phyloP scores from a whole-genome alignment of 2,113 vertebrate genomes.

The Melanotaenia duboulayi region DNA sequence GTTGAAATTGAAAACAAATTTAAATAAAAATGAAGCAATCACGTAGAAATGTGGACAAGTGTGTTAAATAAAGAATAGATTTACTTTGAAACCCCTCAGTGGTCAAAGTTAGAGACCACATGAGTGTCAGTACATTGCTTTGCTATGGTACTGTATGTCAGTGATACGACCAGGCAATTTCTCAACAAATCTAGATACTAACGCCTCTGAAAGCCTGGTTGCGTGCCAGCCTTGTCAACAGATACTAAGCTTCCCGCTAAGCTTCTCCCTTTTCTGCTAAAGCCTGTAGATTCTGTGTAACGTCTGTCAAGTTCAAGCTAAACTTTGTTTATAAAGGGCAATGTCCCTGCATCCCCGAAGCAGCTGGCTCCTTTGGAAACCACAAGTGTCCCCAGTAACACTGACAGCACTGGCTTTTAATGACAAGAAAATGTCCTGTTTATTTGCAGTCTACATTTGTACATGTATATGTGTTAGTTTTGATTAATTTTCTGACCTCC shows the following conservation, averaged over 20 bases:
- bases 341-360: constrained; percentile 47
- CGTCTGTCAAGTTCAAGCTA: constrained; percentile 71
- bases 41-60: constrained; percentile 15
- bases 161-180: constrained; percentile 38
- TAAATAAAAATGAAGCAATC: constrained; percentile 41
- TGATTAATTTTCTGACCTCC: constrained; percentile 16
- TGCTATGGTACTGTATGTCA: constrained; percentile 35
- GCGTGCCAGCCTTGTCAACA: constrained; percentile 72
- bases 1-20: no score
- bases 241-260: constrained; percentile 70
- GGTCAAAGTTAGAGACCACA: constrained; percentile 29
- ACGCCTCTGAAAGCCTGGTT: constrained; percentile 59
- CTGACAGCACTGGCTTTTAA: constrained; percentile 9
- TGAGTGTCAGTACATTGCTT: constrained; percentile 1
- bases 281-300: constrained; percentile 66
- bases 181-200: constrained; percentile 33
- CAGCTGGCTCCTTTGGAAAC: constrained; percentile 44
- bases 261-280: constrained; percentile 61
- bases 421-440: constrained; percentile 24
- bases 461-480: background rate
- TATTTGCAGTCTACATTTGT: background rate
- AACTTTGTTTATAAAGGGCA: constrained; percentile 65
- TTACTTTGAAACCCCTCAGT: constrained; percentile 56
- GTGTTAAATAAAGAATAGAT: constrained; percentile 36
- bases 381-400: background rate